A percentile compares a stretch with the other conserved stretches of the same genome.
phyloP scores from a whole-genome alignment of 2,113 vertebrate species.

The Odontophorus gujanensis region DNA sequence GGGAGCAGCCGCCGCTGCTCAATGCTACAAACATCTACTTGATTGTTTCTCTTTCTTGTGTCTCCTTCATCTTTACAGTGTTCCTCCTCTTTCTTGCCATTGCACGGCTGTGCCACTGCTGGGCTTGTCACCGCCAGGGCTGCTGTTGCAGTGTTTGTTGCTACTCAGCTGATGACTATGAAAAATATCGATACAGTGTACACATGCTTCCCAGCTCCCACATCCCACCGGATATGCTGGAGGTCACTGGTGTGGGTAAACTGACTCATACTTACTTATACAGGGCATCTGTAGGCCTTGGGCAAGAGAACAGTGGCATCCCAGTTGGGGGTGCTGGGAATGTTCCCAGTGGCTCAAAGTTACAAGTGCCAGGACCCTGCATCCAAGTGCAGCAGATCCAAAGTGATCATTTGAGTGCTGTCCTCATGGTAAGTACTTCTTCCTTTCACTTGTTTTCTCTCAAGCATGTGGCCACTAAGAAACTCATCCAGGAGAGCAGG shows the following conservation, averaged over 20 bases:
- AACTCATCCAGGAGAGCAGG: not conserved
- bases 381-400: conserved; percentile 76
- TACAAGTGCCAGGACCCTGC: conserved; percentile 72
- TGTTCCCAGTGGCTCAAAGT: conserved; percentile 39
- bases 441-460: not conserved
- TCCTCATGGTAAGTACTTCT: conserved; percentile 69
- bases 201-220: conserved; percentile 70
- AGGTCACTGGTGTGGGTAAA: conserved; percentile 76
- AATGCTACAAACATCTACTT: conserved; percentile 80
- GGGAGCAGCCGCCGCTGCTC: conserved; percentile 68
- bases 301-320: conserved; percentile 47
- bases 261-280: conserved; percentile 78
- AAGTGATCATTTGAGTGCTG: conserved; percentile 64
- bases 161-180: conserved; percentile 41
- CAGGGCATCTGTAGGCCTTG: conserved; percentile 69
- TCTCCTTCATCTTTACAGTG: conserved; percentile 78
- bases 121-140: not conserved
- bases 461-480: not conserved
- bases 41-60: conserved; percentile 76
- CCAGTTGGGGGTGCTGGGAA: conserved; percentile 61
- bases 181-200: conserved; percentile 56
- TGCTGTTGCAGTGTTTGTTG: conserved; percentile 7
- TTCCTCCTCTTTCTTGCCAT: conserved; percentile 70
- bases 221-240: conserved; percentile 59
- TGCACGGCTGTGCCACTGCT: conserved; percentile 30